These are phyloP conservation scores for Bombycilla garrulus DNA, from an alignment of 2,113 vertebrate species.

Conservation along the genomic window DNA sequence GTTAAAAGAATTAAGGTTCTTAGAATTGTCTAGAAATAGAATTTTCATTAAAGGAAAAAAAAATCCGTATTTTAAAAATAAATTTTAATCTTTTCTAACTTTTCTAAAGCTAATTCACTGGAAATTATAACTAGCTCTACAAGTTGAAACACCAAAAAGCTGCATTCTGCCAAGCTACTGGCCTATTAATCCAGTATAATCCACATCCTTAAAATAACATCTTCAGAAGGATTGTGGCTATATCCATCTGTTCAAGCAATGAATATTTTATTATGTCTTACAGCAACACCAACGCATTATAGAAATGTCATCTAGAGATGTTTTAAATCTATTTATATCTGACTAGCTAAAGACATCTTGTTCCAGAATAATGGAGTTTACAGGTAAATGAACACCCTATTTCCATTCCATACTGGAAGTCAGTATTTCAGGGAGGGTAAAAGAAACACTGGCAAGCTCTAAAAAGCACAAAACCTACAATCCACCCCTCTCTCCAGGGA, in stretches of 20 bases:
- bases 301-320: background rate
- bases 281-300: background rate
- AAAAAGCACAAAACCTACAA: background rate
- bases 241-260: constrained; percentile 24
- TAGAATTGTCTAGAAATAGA: constrained; percentile 32
- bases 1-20: constrained; percentile 13
- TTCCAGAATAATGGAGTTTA: background rate
- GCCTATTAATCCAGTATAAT: constrained; percentile 49
- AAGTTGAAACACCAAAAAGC: constrained; percentile 9
- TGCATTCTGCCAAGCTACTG: background rate
- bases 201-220: constrained; percentile 25
- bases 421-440: background rate
- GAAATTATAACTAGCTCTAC: background rate
- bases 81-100: constrained; percentile 24
- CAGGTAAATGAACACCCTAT: background rate
- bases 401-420: background rate
- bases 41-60: constrained; percentile 10
- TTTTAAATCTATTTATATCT: background rate
- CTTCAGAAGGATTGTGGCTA: constrained; percentile 35
- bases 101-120: background rate
- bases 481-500: rapidly evolving
- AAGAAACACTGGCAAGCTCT: background rate
- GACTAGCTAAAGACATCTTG: background rate
- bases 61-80: constrained; percentile 5
- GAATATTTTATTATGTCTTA: constrained; percentile 41